Base-by-base conservation (phyloP, 2,797 vertebrate species). In the Enteromius treurensis region DNA sequence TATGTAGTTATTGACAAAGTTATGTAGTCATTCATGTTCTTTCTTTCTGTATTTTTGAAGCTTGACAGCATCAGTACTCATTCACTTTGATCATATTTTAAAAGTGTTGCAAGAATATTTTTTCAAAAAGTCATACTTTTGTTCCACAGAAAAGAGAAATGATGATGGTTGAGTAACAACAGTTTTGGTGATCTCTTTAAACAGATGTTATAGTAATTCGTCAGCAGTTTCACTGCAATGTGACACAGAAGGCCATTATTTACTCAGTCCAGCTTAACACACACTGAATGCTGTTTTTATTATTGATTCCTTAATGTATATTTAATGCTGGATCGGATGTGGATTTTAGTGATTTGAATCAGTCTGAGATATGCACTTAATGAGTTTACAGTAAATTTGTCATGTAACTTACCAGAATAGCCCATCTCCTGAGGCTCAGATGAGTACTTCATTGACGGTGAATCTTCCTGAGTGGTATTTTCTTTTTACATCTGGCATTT, bases 261-360 rank as follows among this genome's bases (percentile, higher is more conserved):
- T 65, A 53, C 68, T 15, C 15, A 49, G n/a, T n/a, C n/a, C 51
- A 51, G 11, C 14, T 60, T 76, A 69, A 81, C 78, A 81, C 78
- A 49, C n/a, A 34, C 3, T 49, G 68, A 62, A 42, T 79, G 70
- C 49, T 68, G 23, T 26, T 70, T 85, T 71, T 58, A 51, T 65
- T 71, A 77, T 81, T 62, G 53, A 71, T 42, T 58, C 23, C n/a
- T 65, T 78, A 64, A 65, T 81, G 67, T 23, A n/a, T 37, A 51
- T 64, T 79, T 74, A 82, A 53, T 82, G 60, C 7, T 53, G n/a
- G 60, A 82, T 76, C 32, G 45, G 80, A 75, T 82, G 71, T 76
- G n/a, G 14, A 82, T 76, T 75, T 67, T 76, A 13, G 15, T 53
- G 47, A 26, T 82, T 67, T 40, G 11, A 42, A 65, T 75, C 1